A percentile compares a stretch with the other conserved stretches of the same genome.
phyloP scores from a whole-genome alignment of 2,888 invertebrate genomes.

The Nasonia oneida region DNA sequence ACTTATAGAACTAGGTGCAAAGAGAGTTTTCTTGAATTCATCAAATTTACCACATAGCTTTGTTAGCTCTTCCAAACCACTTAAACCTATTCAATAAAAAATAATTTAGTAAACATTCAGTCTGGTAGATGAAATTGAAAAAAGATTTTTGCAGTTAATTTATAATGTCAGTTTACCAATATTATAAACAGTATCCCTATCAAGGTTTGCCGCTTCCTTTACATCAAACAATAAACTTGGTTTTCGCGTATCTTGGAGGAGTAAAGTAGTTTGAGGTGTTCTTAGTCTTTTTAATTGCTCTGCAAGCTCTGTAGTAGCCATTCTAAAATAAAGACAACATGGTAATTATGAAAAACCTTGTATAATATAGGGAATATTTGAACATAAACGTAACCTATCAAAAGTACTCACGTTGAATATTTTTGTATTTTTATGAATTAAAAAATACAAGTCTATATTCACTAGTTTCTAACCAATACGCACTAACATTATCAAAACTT shows the following conservation, averaged over 20 bases:
- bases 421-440: slow-evolving; percentile 19
- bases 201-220: slow-evolving; percentile 93
- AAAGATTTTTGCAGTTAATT: slow-evolving; percentile 22
- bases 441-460: neutral
- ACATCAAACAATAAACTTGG: slow-evolving; percentile 94
- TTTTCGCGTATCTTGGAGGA: slow-evolving; percentile 85
- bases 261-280: slow-evolving; percentile 87
- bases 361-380: neutral
- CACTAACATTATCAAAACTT: neutral
- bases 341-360: neutral
- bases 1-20: slow-evolving; percentile 87
- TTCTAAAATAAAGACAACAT: slow-evolving; percentile 38
- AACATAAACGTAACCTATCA: slow-evolving; percentile 40
- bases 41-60: slow-evolving; percentile 86
- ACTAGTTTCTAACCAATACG: neutral
- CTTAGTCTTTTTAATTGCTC: slow-evolving; percentile 88
- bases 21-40: slow-evolving; percentile 88
- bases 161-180: slow-evolving; percentile 83
- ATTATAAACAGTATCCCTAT: slow-evolving; percentile 91
- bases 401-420: slow-evolving; percentile 15
- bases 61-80: slow-evolving; percentile 91
- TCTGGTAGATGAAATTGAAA: neutral
- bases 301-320: slow-evolving; percentile 74
- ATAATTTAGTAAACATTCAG: neutral
- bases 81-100: slow-evolving; percentile 81